A percentile compares a stretch with the other conserved stretches of the same genome.
Evolutionary conservation across 2,113 vertebrate species (phyloP).

Genomic region (Genyomyrus donnyi): DNA sequence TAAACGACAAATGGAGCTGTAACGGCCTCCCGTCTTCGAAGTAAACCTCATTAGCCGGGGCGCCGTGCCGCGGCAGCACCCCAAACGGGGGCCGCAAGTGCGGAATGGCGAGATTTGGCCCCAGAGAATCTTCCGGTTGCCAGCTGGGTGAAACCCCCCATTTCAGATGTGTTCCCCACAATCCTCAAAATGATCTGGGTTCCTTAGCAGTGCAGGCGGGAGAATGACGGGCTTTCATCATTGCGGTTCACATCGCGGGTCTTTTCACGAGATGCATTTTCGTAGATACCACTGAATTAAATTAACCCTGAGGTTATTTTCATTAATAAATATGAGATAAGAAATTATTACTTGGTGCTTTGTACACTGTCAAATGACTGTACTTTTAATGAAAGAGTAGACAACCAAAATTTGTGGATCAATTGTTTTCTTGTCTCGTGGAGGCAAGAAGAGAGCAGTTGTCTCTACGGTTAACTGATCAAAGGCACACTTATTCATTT

Average conservation of each 20-base stretch:
- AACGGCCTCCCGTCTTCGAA: constrained; percentile 17
- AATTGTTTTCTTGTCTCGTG: constrained; percentile 32
- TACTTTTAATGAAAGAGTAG: constrained; percentile 22
- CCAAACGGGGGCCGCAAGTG: neutral
- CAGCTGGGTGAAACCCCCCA: neutral
- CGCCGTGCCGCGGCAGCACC: neutral
- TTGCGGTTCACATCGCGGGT: constrained; percentile 15
- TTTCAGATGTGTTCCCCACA: constrained; percentile 21
- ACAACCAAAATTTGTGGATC: constrained; percentile 34
- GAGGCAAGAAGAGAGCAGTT: constrained; percentile 14
- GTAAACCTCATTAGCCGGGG: constrained; percentile 35
- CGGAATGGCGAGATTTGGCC: neutral
- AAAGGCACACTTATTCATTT: constrained; percentile 33
- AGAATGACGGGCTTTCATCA: constrained; percentile 27
- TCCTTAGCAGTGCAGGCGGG: neutral
- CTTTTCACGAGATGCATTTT: constrained; percentile 23
- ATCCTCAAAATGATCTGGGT: constrained; percentile 38
- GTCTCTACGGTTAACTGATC: constrained; percentile 29
- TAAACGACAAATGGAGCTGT: constrained; percentile 25
- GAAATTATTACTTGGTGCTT: constrained; percentile 33
- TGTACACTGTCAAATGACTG: constrained; percentile 27
- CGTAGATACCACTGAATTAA: constrained; percentile 31
- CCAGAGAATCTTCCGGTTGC: neutral
- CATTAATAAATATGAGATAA: constrained; percentile 48
- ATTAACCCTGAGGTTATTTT: constrained; percentile 41